Conservation (phyloP, 1,140 invertebrate genomes). For the Caligus rogercresseyi region DNA sequence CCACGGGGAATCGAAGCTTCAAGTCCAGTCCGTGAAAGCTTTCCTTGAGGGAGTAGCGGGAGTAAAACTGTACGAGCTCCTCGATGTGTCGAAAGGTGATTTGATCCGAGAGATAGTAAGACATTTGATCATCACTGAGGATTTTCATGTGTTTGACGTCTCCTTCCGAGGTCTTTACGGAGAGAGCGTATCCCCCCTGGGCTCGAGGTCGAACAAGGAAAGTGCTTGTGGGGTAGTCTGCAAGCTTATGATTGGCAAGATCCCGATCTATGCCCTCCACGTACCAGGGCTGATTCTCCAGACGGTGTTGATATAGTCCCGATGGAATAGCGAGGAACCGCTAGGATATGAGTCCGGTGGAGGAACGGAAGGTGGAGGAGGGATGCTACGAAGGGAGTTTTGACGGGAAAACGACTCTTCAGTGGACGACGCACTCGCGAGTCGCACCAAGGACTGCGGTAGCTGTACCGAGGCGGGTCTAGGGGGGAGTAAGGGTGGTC, state of each 20-base stretch:
- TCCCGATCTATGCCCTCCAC: constrained; percentile 32
- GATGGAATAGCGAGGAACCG: not conserved
- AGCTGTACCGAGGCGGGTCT: constrained; percentile 16
- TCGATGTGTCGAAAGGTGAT: constrained; percentile 23
- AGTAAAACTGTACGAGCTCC: constrained; percentile 23
- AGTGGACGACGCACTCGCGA: constrained; percentile 1
- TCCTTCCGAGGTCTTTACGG: constrained; percentile 20
- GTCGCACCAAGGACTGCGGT: not conserved
- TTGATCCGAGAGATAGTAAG: constrained; percentile 23
- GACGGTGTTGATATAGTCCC: constrained; percentile 26
- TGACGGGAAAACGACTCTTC: not conserved
- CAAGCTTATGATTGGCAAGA: constrained; percentile 29
- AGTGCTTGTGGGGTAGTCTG: constrained; percentile 30
- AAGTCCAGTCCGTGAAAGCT: constrained; percentile 22
- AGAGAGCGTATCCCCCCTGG: constrained; percentile 18
- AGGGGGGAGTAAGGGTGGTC: constrained; percentile 25
- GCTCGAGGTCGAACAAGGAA: constrained; percentile 30
- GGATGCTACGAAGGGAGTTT: not conserved
- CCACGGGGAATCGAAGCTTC: constrained; percentile 3
- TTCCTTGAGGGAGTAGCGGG: constrained; percentile 21
- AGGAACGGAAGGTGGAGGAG: constrained; percentile 21
- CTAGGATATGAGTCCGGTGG: constrained; percentile 8
- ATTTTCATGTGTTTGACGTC: constrained; percentile 26
- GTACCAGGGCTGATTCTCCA: constrained; percentile 30
- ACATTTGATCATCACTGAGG: constrained; percentile 22